phyloP scores from a whole-genome alignment of 2,888 invertebrate species.

The Pachymerium ferrugineum region DNA sequence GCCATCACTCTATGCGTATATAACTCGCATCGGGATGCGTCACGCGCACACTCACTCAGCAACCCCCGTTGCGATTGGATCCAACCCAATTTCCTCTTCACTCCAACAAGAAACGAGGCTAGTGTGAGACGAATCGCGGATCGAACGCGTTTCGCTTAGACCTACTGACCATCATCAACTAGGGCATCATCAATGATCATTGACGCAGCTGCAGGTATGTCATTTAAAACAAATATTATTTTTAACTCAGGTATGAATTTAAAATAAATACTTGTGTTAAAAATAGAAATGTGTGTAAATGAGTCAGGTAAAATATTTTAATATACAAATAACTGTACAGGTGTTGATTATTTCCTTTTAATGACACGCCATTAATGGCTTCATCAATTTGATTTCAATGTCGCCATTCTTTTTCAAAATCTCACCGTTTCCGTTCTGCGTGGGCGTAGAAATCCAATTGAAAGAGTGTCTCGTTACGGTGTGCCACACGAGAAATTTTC shows the following conservation, averaged over 20 bases:
- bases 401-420: background rate
- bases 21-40: background rate
- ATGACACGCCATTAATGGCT: too few relatives aligned
- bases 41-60: background rate
- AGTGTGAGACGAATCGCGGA: background rate
- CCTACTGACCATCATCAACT: slow-evolving; percentile 1
- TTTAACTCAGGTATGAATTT: background rate
- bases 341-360: too few relatives aligned
- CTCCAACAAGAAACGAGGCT: background rate
- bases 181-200: background rate
- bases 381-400: too few relatives aligned
- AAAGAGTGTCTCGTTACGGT: background rate
- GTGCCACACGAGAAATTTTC: background rate
- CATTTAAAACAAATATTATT: background rate
- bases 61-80: background rate
- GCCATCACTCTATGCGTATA: background rate
- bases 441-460: background rate
- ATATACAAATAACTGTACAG: too few relatives aligned
- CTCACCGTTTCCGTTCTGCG: background rate
- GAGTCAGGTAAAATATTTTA: too few relatives aligned
- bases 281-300: too few relatives aligned
- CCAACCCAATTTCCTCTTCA: background rate
- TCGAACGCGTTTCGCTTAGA: slow-evolving; percentile 3
- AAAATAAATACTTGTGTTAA: too few relatives aligned
- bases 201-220: background rate